Evolutionary conservation across 92 coral and sea anemone species (phyloP), one percentile per base, ranked within the genome.

Genomic region (Porites evermanni): DNA sequence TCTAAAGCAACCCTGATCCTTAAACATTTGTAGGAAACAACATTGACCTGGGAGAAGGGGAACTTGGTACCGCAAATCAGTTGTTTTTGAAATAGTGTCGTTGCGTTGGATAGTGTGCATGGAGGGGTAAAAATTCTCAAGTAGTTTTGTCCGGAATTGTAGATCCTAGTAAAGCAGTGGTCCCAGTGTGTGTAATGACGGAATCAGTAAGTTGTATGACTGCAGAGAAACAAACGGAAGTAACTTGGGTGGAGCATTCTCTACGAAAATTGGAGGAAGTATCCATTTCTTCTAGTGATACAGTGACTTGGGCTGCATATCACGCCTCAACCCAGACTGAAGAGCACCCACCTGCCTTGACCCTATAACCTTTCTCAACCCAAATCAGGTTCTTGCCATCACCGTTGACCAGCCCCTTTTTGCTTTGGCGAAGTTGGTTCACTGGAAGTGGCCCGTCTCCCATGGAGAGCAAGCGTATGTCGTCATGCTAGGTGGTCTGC

Each of bases 321-420:
- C 91, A 86, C 52, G 78, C 91, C 7, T 74, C 92, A 9, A 53
- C 4, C 21, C 75, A 72, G 53, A 78, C 17, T 12, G 88, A 83
- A 53, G 56, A 82, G 50, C 74, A 84, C 74, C 92, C 76, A 67
- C 92, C 92, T 24, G 90, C 90, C 3, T 68, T 90, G 58, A 81
- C 87, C 75, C 79, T 56, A 54, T 75, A 20, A 54, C 66, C 50
- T 75, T 75, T 56, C 79, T 75, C 47, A 93, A 93, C 72, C 93
- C 91, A 8, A 59, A 69, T 19, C 95, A 87, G 70, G 21, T 87
- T 9, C 93, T 89, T 7, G 58, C 90, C 63, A 93, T 72, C 53
- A 67, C 91, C 10, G 61, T 87, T 64, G 91, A 93, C 73, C 95
- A 93, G 83, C 93, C 93, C 32, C 91, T 92, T 5, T 89, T 86